Evolutionary conservation across 2,888 invertebrate genomes (phyloP).

Genomic region (Eupithecia insigniata): DNA sequence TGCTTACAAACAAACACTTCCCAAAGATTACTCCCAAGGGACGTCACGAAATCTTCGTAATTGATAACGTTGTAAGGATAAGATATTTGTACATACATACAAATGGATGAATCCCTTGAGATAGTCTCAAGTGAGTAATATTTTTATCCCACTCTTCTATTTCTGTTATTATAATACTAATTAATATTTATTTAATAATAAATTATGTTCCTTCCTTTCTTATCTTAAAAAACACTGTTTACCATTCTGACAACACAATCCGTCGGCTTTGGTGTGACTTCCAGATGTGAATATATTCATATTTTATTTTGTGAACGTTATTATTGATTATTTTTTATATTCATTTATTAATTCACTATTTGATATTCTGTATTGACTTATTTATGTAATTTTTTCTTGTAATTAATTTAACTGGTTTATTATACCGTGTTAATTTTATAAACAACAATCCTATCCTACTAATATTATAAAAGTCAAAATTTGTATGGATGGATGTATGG

Average conservation of each 20-base stretch:
- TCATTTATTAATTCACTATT: too few species aligned
- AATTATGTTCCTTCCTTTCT: background rate
- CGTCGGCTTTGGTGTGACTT: background rate
- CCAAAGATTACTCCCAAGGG: background rate
- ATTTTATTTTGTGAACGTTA: too few species aligned
- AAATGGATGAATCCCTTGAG: conserved; percentile 13
- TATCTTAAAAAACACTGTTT: background rate
- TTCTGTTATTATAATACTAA: background rate
- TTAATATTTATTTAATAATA: too few species aligned
- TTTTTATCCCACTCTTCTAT: background rate
- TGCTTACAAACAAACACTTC: conserved; percentile 11
- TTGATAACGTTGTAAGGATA: conserved; percentile 5
- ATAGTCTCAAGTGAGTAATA: background rate
- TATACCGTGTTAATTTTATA: too few species aligned
- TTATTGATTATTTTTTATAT: too few species aligned
- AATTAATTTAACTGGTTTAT: too few species aligned
- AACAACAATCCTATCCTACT: too few species aligned
- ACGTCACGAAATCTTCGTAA: conserved; percentile 8
- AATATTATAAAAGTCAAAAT: too few species aligned
- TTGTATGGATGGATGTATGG: too few species aligned
- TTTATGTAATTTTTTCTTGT: too few species aligned
- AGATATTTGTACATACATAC: background rate
- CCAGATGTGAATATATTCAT: background rate
- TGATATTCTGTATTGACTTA: too few species aligned
- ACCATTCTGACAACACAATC: background rate